Conservation (phyloP, 2,888 invertebrate genomes). For the Drosophila limbata region DNA sequence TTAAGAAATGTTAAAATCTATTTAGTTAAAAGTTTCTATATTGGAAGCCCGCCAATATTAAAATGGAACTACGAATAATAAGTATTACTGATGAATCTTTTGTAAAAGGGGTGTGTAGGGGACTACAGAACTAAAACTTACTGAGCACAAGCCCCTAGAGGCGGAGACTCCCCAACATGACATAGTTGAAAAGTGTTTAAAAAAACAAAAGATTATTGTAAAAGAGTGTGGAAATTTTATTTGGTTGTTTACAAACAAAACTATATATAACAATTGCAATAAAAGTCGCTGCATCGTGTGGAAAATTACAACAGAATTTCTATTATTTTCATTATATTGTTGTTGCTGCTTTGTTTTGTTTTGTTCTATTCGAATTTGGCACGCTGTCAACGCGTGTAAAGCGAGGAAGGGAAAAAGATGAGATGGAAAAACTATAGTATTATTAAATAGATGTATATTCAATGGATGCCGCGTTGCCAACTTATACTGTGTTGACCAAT, state of each 20-base stretch:
- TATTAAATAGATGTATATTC: background rate
- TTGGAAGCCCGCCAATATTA: background rate
- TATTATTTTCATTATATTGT: constrained; percentile 17
- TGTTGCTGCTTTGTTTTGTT: background rate
- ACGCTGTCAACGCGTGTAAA: constrained; percentile 36
- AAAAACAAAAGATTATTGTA: constrained; percentile 28
- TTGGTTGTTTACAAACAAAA: constrained; percentile 41
- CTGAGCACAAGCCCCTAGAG: constrained; percentile 11
- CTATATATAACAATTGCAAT: constrained; percentile 27
- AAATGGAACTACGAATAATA: background rate
- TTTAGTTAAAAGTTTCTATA: background rate
- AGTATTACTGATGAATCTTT: background rate
- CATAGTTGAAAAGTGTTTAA: constrained; percentile 46
- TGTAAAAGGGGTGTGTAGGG: background rate
- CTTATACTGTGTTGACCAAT: constrained; percentile 30
- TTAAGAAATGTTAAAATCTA: background rate
- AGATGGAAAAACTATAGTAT: background rate
- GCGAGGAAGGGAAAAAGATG: background rate
- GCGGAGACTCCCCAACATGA: constrained; percentile 34
- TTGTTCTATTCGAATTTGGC: constrained; percentile 33
- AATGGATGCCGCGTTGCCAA: background rate
- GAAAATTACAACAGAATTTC: constrained; percentile 54
- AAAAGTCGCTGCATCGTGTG: constrained; percentile 38
- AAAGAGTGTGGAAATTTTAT: constrained; percentile 63
- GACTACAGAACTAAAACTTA: background rate